Percentiles rank a stretch among this genome's conserved stretches.
phyloP scores from a whole-genome alignment of 2,113 vertebrate genomes.

The Vidua chalybeata region DNA sequence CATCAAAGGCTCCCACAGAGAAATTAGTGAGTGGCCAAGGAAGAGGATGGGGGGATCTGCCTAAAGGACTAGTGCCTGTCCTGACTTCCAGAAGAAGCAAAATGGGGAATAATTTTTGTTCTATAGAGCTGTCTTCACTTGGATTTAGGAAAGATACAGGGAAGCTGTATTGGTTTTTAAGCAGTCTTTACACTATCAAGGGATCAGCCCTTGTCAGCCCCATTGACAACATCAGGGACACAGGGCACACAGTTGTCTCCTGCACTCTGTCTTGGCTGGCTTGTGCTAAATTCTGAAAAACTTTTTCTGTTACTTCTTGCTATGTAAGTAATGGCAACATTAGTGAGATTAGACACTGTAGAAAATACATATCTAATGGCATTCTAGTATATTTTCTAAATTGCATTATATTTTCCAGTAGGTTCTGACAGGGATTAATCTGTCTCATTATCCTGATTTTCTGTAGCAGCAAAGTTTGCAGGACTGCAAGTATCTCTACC shows the following conservation, averaged over 20 bases:
- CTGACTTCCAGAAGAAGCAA: neutral
- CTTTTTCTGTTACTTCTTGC: neutral
- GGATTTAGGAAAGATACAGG: neutral
- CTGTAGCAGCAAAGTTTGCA: neutral
- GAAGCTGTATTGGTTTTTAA: neutral
- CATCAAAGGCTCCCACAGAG: neutral
- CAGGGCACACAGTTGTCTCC: neutral
- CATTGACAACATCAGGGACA: accelerated
- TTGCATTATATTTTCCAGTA: neutral
- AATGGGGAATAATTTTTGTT: neutral
- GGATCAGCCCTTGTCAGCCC: neutral
- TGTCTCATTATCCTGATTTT: neutral
- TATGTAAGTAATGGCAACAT: neutral
- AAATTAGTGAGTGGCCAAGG: neutral
- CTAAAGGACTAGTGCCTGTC: neutral
- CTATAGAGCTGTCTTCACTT: neutral
- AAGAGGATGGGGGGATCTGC: neutral
- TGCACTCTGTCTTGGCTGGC: neutral
- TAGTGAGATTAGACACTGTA: neutral
- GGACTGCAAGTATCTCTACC: neutral
- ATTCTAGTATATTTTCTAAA: neutral
- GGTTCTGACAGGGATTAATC: neutral
- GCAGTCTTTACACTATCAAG: neutral
- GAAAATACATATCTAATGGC: neutral
- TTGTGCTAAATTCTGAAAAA: neutral